Evolutionary conservation across 1,140 invertebrate genomes (phyloP), one percentile per base, ranked within the genome.

Genomic region (Piezodorus guildinii): DNA sequence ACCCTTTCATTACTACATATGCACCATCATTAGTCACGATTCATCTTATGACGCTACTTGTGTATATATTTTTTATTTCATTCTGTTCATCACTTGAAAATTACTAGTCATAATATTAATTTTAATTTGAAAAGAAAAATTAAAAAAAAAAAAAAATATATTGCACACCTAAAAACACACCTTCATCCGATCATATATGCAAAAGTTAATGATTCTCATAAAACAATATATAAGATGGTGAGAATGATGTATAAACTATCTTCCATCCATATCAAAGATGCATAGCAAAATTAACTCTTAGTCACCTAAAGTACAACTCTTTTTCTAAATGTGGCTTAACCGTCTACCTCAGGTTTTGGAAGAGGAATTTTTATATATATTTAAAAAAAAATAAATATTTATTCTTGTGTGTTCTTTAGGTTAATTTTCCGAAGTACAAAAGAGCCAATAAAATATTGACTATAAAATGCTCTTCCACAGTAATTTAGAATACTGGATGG

Each of bases 251-350:
- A 43, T 60, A 39, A 60, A 39, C 30, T 21, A 30, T 60, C 59
- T 39, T 60, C 59, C 30, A 60, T 45, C 59, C 59, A 60, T 45
- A 60, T 60, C 17, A 43, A 39, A 43, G 59, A 23, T 56, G 52
- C 52, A 56, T 56, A 56, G 52, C 52, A 56, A 23, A 65, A 65
- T 46, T 62, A 54, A 65, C 52, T 59, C 39, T 49, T 64, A 64
- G 56, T 62, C 58, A 65, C 64, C 64, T 65, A 60, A 65, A 65
- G 64, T 65, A 65, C 64, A 65, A 65, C 64, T 65, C 46, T 65
- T 65, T 54, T 65, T 65, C 64, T 65, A 65, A 65, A 65, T 60
- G 64, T 65, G 64, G 64, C 64, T 65, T 65, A 65, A 65, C 64
- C 64, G 64, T 65, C 64, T 65, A 65, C 64, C 64, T 65, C 64